These are phyloP conservation scores for Lichenostomus cassidix DNA, from an alignment of 2,113 vertebrate genomes.

Conservation along the genomic window DNA sequence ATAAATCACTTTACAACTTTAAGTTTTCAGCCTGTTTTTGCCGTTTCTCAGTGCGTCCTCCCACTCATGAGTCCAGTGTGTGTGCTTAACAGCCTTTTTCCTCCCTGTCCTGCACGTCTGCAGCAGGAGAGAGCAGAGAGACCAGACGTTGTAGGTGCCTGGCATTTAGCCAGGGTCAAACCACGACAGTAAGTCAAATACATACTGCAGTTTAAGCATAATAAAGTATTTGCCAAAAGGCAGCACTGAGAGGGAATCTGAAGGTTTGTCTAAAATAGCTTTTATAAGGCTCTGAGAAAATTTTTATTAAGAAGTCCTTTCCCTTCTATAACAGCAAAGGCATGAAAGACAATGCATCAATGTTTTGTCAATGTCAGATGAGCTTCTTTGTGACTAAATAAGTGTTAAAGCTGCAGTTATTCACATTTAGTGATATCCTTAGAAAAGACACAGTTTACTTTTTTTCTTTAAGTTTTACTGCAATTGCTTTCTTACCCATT, in stretches of 20 bases:
- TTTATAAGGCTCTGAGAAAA: not conserved
- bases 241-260: not conserved
- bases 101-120: no score
- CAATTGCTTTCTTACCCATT: not conserved
- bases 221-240: not conserved
- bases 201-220: not conserved
- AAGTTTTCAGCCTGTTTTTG: no score
- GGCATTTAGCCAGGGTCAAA: no score
- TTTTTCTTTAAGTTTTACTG: not conserved
- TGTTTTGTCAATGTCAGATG: not conserved
- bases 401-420: not conserved
- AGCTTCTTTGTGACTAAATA: not conserved
- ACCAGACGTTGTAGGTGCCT: no score
- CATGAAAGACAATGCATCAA: not conserved
- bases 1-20: no score
- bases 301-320: not conserved
- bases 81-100: no score
- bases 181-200: not conserved
- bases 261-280: not conserved
- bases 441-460: not conserved
- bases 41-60: no score
- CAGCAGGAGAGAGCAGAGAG: no score
- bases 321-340: not conserved
- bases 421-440: not conserved
- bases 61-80: no score